A percentile compares a stretch with the other conserved stretches of the same genome.
Evolutionary conservation across 2,888 invertebrate genomes (phyloP).

Genomic region (Scotopteryx bipunctaria): DNA sequence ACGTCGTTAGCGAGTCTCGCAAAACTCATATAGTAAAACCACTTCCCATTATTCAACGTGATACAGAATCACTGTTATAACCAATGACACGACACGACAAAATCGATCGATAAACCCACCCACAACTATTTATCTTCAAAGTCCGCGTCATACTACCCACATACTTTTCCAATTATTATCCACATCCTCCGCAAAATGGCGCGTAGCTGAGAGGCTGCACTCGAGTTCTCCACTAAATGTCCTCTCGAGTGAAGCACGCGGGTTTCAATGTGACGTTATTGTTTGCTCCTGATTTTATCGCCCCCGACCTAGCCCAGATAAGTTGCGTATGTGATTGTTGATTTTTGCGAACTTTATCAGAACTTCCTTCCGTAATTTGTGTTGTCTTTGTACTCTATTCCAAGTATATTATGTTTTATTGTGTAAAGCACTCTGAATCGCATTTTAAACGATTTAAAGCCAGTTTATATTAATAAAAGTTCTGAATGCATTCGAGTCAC

Average conservation of each 20-base stretch:
- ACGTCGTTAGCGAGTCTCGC: too few species aligned
- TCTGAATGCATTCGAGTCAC: too few species aligned
- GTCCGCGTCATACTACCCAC: slow-evolving; percentile 7
- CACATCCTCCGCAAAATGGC: slow-evolving; percentile 20
- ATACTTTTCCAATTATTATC: slow-evolving; percentile 22
- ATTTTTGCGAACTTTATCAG: slow-evolving; percentile 10
- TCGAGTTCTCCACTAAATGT: slow-evolving; percentile 27
- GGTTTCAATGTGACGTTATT: slow-evolving; percentile 15
- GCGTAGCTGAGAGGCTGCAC: slow-evolving; percentile 16
- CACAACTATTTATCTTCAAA: slow-evolving; percentile 2
- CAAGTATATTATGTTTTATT: too few species aligned
- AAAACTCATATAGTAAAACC: too few species aligned
- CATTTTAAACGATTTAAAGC: too few species aligned
- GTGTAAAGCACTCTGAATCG: too few species aligned
- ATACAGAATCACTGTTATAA: too few species aligned
- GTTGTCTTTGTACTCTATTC: neutral
- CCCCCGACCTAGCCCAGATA: slow-evolving; percentile 3
- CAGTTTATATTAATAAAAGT: too few species aligned
- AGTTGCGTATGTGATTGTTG: slow-evolving; percentile 6
- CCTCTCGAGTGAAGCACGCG: slow-evolving; percentile 18
- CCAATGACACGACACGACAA: too few species aligned
- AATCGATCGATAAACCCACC: neutral
- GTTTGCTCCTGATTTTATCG: slow-evolving; percentile 16
- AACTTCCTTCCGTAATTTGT: neutral
- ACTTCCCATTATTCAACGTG: too few species aligned